These are phyloP conservation scores for Erpobdella octoculata DNA, from an alignment of 2,888 invertebrate species.

Conservation along the genomic window DNA sequence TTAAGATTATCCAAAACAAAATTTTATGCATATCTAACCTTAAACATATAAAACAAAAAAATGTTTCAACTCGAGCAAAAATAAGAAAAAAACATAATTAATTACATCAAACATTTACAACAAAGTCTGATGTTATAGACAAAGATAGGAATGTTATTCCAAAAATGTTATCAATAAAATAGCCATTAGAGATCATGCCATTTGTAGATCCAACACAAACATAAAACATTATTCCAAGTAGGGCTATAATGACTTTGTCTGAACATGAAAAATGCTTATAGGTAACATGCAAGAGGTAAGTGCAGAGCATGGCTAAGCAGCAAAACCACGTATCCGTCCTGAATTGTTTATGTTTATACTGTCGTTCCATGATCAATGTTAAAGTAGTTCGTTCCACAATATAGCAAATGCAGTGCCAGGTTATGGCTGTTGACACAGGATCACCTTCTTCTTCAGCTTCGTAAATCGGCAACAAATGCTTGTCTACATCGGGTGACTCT, in stretches of 20 bases:
- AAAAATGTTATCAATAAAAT: constrained; percentile 33
- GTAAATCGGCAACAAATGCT: too few relatives aligned
- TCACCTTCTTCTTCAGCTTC: not conserved
- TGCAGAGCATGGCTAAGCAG: constrained; percentile 25
- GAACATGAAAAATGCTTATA: constrained; percentile 9
- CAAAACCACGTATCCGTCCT: constrained; percentile 32
- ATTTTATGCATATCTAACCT: too few relatives aligned
- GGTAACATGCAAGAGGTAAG: constrained; percentile 12
- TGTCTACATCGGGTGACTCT: not conserved
- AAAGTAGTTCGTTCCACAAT: constrained; percentile 28
- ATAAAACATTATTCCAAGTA: constrained; percentile 29
- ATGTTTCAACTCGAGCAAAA: too few relatives aligned
- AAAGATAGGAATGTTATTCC: constrained; percentile 29
- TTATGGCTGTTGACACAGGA: constrained; percentile 14
- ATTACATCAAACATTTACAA: not conserved
- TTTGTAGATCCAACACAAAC: constrained; percentile 22
- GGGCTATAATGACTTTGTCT: constrained; percentile 22
- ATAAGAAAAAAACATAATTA: not conserved
- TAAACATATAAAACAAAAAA: too few relatives aligned
- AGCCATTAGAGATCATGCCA: constrained; percentile 31
- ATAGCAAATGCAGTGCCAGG: constrained; percentile 32
- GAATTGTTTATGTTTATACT: constrained; percentile 12
- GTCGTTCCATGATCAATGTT: constrained; percentile 25
- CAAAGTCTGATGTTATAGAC: constrained; percentile 3
- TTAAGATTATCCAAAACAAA: too few relatives aligned